phyloP scores from a whole-genome alignment of 2,113 vertebrate species.

The Psittacus erithacus region DNA sequence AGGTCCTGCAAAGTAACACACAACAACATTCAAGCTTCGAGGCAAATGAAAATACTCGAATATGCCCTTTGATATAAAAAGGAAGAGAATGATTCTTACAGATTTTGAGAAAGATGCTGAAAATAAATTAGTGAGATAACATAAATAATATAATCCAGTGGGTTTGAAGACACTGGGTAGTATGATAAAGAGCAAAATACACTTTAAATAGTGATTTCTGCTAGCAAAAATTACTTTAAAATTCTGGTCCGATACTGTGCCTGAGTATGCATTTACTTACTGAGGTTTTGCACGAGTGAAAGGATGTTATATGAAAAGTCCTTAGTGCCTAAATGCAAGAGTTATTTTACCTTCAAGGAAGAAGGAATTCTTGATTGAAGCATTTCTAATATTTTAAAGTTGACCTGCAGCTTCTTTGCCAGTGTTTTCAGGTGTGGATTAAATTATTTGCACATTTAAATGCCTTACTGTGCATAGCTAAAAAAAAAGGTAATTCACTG shows the following conservation, averaged over 20 bases:
- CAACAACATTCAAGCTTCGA: not conserved
- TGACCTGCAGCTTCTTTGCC: not conserved
- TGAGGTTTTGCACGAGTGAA: not conserved
- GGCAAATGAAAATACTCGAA: not conserved
- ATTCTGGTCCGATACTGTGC: not conserved
- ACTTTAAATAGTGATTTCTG: not conserved
- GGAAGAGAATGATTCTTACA: not conserved
- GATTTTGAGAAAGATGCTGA: not conserved
- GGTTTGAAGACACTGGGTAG: not conserved
- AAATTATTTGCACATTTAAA: not conserved
- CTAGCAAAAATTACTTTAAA: not conserved
- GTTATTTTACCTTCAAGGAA: not conserved
- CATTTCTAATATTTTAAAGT: not conserved
- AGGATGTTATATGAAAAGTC: not conserved
- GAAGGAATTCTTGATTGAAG: not conserved
- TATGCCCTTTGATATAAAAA: not conserved
- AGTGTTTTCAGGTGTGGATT: not conserved
- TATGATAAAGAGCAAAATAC: not conserved
- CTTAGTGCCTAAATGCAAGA: not conserved
- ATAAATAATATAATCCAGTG: not conserved
- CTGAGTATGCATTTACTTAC: not conserved
- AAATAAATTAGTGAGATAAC: not conserved
- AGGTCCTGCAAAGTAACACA: not conserved
- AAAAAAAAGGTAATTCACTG: not conserved
- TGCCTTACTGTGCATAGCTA: not conserved